Evolutionary conservation across 1,140 invertebrate species (phyloP).

Genomic region (Apis mellifera): Amel_HAv3.1 CM009936.2:10975501-10976000

Average conservation of each 20-base stretch:
- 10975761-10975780: constrained; percentile 65
- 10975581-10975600: background rate
- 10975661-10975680: constrained; percentile 2
- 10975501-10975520: background rate
- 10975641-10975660: constrained; percentile 27
- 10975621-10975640: constrained; percentile 27
- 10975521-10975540: background rate
- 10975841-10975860: constrained; percentile 7
- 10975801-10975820: constrained; percentile 63
- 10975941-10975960: constrained; percentile 65
- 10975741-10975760: constrained; percentile 69
- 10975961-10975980: constrained; percentile 80
- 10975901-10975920: constrained; percentile 78
- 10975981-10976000: constrained; percentile 53
- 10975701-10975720: constrained; percentile 63
- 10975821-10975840: constrained; percentile 71
- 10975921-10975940: constrained; percentile 71
- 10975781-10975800: constrained; percentile 64
- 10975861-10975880: constrained; percentile 51
- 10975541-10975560: background rate
- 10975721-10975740: constrained; percentile 79
- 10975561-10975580: background rate
- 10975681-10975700: constrained; percentile 27
- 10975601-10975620: constrained; percentile 18
- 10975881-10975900: constrained; percentile 57